Evolutionary conservation across 64 coral and sea anemone genomes (phyloP), one percentile per base, ranked within the genome.

Genomic region (Cladopsammia gracilis): DNA sequence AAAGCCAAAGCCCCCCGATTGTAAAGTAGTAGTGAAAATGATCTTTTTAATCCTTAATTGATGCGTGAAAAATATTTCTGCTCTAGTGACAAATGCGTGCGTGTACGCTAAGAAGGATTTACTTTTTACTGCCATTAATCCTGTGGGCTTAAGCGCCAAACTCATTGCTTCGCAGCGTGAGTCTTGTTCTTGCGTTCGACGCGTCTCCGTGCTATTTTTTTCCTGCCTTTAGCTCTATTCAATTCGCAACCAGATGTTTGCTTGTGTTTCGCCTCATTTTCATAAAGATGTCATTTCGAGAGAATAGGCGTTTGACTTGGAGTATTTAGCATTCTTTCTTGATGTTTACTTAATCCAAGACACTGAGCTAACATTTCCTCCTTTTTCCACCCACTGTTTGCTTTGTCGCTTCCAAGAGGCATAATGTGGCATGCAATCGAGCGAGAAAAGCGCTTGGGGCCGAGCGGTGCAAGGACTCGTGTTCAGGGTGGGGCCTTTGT

Each of bases 291-390:
- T 89, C 92, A 94, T 49, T 79, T 89, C 79, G 58, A 68, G 65
- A 56, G 79, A 83, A 83, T 71, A 72, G 80, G 57, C 89, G 81
- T 94, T 88, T 89, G 92, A 83, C 77, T 94, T 84, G 80, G 87
- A 75, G 92, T 94, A 89, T 89, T 94, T 94, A 94, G 86, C 86
- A 94, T 94, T 94, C 92, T 76, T 76, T 83, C 87, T 77, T 94
- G 76, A 83, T 83, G 82, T 94, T 94, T 94, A 89, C 80, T 71
- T 82, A 87, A 89, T 89, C 86, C 77, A 89, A 65, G 87, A 62
- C 86, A 89, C 78, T 94, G 92, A 83, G 92, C 88, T 94, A 94
- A 94, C 92, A 94, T 94, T 94, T 89, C 77, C 68, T 80, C 62
- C 77, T 82, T 89, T 87, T 94, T 81, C 88, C 80, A 84, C 80